Evolutionary conservation across 2,888 invertebrate species (phyloP), one percentile per base, ranked within the genome.

Genomic region (Dasypogon diadema): DNA sequence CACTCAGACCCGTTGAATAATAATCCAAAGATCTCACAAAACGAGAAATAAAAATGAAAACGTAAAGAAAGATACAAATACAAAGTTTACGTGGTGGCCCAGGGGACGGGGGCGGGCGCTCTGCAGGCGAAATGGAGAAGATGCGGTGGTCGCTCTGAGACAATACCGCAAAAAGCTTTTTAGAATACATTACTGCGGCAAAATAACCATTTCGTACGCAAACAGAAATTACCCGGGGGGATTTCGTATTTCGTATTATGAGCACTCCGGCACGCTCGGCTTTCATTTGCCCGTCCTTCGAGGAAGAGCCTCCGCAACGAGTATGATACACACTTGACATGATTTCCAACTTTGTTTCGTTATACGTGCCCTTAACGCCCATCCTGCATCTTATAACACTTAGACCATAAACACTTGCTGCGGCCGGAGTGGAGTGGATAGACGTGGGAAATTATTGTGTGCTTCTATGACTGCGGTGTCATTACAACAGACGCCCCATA

Each of bases 231-330:
- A 77, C 77, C 79, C 79, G 76, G 68, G 78, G 48, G 78, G 78
- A n/a, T n/a, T n/a, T n/a, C n/a, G n/a, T 70, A 76, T 77, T 74
- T 76, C 77, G 76, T 79, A 77, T 79, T 79, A 78, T 79, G 76
- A 76, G 77, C 79, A 79, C 80, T 80, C 78, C 75, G 79, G 78
- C 80, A 80, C 80, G 80, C 79, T 77, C 78, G 75, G 79, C 77
- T 79, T 76, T 79, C 77, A 77, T 77, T 78, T 78, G 60, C 77
- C 63, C 74, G 75, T 75, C 60, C 75, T 75, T 70, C 72, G 37
- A 18, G 54, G 22, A 22, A 24, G 55, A 21, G 30, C 55, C n/a
- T 55, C 55, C 24, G 6, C 42, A 56, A 60, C 30, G 30, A 70
- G 54, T 30, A 70, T 70, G 70, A 54, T 30, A 76, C 76, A 74